Conservation (phyloP, 2,888 invertebrate species). For the Cephus rjabovi region DNA sequence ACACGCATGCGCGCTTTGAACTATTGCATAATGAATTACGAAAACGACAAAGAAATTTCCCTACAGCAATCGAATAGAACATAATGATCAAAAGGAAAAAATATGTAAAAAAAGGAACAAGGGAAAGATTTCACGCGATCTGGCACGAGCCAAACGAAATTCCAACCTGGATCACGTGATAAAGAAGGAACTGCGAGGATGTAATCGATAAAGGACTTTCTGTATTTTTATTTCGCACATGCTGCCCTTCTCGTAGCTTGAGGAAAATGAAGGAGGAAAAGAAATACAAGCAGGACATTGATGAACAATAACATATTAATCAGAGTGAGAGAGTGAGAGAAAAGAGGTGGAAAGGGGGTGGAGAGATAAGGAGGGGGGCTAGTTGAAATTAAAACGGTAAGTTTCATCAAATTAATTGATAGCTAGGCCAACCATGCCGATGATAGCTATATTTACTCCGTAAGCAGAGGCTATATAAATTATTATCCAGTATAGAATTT, state of each 20-base stretch:
- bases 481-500: not conserved
- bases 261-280: not conserved
- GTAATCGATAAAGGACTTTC: not conserved
- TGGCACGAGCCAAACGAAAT: not conserved
- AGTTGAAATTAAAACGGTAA: slow-evolving; percentile 18
- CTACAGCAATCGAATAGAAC: not conserved
- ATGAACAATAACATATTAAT: too few species aligned
- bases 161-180: not conserved
- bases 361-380: not conserved
- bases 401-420: slow-evolving; percentile 13
- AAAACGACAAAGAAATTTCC: not conserved
- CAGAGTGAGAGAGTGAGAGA: not conserved
- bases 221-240: not conserved
- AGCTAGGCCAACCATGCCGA: not conserved
- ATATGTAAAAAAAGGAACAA: not conserved
- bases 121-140: not conserved
- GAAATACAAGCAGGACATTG: not conserved
- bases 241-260: not conserved
- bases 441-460: not conserved
- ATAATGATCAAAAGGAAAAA: not conserved
- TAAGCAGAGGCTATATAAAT: not conserved
- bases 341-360: too few species aligned
- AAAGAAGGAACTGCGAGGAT: not conserved
- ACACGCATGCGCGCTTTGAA: too few species aligned
- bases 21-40: not conserved